Conservation (phyloP, 2,113 vertebrate species). For the Cryptomyrus ogoouensis region DNA sequence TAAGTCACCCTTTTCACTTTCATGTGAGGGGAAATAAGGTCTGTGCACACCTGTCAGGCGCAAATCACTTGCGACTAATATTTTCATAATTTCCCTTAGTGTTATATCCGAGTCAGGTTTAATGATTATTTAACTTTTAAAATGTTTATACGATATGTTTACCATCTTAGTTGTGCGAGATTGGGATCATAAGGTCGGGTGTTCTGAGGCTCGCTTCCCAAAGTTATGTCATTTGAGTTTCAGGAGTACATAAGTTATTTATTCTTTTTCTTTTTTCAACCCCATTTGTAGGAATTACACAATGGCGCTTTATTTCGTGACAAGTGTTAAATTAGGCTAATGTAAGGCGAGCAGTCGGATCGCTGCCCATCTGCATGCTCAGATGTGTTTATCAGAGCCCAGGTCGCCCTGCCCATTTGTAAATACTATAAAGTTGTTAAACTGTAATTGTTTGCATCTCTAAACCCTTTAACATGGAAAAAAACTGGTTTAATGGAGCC, state of each 20-base stretch:
- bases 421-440: conserved; percentile 6
- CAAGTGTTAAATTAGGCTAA: background rate
- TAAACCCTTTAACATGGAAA: background rate
- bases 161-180: background rate
- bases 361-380: background rate
- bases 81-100: background rate
- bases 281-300: background rate
- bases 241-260: background rate
- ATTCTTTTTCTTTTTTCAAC: background rate
- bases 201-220: background rate
- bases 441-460: background rate
- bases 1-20: background rate
- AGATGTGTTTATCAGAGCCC: background rate
- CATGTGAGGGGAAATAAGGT: background rate
- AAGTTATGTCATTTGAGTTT: background rate
- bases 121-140: background rate
- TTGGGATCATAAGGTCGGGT: background rate
- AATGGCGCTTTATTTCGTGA: background rate
- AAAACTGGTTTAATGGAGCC: background rate
- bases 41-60: background rate
- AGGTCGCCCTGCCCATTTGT: background rate
- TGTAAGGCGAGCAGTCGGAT: background rate
- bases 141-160: background rate
- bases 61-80: background rate
- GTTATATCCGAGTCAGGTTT: background rate